Evolutionary conservation across 2,797 vertebrate species (phyloP).

Genomic region (Synaphobranchus kaupii): DNA sequence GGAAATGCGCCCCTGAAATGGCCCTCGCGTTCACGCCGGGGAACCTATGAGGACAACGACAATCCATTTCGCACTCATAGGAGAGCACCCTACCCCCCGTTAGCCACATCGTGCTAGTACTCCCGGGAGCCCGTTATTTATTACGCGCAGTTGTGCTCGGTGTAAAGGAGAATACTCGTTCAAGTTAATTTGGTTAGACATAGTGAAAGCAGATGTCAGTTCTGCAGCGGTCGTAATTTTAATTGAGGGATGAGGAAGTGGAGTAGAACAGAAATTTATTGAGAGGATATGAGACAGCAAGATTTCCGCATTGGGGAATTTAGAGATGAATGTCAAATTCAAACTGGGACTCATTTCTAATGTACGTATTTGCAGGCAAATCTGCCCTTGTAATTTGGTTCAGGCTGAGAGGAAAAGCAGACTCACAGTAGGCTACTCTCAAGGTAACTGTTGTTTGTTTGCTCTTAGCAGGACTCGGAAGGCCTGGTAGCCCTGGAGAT

Average conservation of each 20-base stretch:
- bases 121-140: background rate
- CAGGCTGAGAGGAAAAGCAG: background rate
- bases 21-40: background rate
- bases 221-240: background rate
- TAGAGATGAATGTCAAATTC: background rate
- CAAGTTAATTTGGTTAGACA: background rate
- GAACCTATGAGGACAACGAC: background rate
- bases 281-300: constrained; percentile 13
- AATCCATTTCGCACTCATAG: background rate
- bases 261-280: background rate
- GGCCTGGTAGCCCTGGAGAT: background rate
- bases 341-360: background rate
- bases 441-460: background rate
- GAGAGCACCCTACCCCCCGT: background rate
- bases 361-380: background rate
- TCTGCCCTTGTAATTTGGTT: background rate
- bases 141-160: background rate
- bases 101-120: background rate
- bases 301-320: background rate
- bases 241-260: constrained; percentile 11
- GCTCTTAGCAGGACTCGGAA: background rate
- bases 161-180: background rate
- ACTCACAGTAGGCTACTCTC: background rate
- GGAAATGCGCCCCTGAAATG: background rate
- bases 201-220: constrained; percentile 20